Percentiles rank a stretch among this genome's conserved stretches.
Conservation (phyloP, 2,888 invertebrate genomes). For the Xylota sylvarum region DNA sequence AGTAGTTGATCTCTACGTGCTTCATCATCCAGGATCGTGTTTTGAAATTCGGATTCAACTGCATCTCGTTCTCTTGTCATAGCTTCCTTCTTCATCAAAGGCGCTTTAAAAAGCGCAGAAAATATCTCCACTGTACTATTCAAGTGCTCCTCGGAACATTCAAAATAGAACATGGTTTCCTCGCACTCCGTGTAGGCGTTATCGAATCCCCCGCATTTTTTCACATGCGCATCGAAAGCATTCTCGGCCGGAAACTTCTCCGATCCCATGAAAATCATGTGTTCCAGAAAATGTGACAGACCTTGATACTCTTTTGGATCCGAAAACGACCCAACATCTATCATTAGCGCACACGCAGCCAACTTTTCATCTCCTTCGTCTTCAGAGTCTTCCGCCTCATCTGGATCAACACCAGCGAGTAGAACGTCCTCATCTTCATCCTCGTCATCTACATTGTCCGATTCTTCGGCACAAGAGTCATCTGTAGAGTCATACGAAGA, state of each 20-base stretch:
- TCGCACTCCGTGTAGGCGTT: constrained; percentile 96
- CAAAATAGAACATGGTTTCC: constrained; percentile 95
- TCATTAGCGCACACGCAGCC: constrained; percentile 91
- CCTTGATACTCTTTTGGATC: constrained; percentile 93
- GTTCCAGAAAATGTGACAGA: constrained; percentile 94
- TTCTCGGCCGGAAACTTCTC: constrained; percentile 95
- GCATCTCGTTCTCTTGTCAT: constrained; percentile 95
- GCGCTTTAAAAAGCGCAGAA: constrained; percentile 94
- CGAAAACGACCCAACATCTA: constrained; percentile 92
- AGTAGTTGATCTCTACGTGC: constrained; percentile 92
- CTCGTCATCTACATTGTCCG: constrained; percentile 65
- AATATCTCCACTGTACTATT: constrained; percentile 92
- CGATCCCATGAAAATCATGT: constrained; percentile 98
- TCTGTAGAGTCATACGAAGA: constrained; percentile 80
- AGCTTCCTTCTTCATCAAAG: constrained; percentile 93
- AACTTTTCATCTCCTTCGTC: constrained; percentile 82
- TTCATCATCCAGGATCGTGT: constrained; percentile 90
- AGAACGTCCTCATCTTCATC: constrained; percentile 77
- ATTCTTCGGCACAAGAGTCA: constrained; percentile 79
- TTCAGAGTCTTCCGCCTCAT: constrained; percentile 78
- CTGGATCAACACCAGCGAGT: constrained; percentile 77
- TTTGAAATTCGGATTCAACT: constrained; percentile 95
- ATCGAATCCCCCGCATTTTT: constrained; percentile 93
- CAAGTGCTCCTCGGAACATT: constrained; percentile 92
- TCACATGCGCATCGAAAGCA: constrained; percentile 92